Percentiles rank a stretch among this genome's conserved stretches.
Evolutionary conservation across 92 coral and sea anemone species (phyloP).

Genomic region (Porites lobata): DNA sequence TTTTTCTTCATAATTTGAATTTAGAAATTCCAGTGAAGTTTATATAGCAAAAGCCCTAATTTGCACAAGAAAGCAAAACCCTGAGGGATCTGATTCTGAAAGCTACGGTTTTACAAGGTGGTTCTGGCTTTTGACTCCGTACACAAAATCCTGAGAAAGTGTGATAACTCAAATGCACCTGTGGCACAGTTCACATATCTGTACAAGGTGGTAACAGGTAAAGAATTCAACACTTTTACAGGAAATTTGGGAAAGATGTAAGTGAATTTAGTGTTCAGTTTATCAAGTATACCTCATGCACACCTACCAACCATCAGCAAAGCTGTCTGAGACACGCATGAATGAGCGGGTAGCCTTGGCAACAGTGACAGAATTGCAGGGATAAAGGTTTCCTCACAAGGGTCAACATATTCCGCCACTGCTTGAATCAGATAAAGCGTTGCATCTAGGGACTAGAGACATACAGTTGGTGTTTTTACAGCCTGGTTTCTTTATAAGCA

Average conservation of each 20-base stretch:
- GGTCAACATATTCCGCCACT: constrained; percentile 95
- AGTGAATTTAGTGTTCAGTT: too few relatives aligned
- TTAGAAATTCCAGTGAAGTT: background rate
- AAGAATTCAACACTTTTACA: too few relatives aligned
- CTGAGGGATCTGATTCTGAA: too few relatives aligned
- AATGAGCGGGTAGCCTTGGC: constrained; percentile 87
- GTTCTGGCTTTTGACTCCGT: too few relatives aligned
- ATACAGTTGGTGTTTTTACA: background rate
- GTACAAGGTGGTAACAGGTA: too few relatives aligned
- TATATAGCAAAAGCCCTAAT: too few relatives aligned
- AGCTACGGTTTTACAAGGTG: too few relatives aligned
- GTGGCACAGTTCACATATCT: too few relatives aligned
- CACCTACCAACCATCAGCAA: constrained; percentile 98
- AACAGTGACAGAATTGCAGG: constrained; percentile 94
- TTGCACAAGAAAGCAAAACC: too few relatives aligned
- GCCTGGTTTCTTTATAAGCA: background rate
- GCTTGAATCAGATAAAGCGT: constrained; percentile 90
- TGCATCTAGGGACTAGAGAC: constrained; percentile 83
- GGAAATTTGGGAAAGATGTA: too few relatives aligned
- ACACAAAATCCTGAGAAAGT: too few relatives aligned
- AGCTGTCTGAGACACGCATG: constrained; percentile 91
- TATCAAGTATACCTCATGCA: background rate
- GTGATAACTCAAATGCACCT: too few relatives aligned
- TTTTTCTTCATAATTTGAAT: background rate
- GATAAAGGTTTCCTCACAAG: constrained; percentile 86